These are phyloP conservation scores for Poeciliopsis presidionis DNA, from an alignment of 2,797 vertebrate genomes.

Conservation along the genomic window DNA sequence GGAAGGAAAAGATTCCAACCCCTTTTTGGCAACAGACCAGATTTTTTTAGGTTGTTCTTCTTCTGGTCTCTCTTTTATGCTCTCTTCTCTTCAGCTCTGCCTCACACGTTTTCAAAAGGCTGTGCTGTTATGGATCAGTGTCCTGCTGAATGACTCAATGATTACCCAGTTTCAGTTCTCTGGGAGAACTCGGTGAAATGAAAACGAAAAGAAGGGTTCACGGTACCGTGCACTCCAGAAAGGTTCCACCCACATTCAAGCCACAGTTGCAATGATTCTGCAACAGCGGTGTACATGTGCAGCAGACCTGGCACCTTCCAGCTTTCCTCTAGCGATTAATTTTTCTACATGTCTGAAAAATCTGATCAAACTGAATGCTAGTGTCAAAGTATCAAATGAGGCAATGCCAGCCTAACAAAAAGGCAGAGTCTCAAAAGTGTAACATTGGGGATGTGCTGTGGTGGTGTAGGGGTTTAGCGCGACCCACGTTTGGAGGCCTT, in stretches of 20 bases:
- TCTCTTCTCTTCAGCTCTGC: neutral
- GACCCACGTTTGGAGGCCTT: too few relatives aligned
- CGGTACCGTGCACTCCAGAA: neutral
- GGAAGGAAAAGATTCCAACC: neutral
- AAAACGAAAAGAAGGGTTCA: neutral
- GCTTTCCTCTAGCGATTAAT: neutral
- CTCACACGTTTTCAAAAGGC: neutral
- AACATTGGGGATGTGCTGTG: neutral
- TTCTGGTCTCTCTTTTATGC: neutral
- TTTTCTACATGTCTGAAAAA: neutral
- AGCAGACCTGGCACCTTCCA: neutral
- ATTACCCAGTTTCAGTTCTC: neutral
- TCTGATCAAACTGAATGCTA: neutral
- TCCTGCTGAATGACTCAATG: neutral
- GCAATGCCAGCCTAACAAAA: neutral
- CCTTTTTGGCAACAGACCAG: neutral
- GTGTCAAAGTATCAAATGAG: neutral
- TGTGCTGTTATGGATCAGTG: neutral
- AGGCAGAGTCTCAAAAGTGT: neutral
- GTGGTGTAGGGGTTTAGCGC: too few relatives aligned
- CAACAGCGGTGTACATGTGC: neutral
- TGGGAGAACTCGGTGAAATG: neutral
- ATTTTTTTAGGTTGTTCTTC: neutral
- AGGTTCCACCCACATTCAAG: neutral
- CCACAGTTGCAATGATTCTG: neutral